phyloP scores from a whole-genome alignment of 2,888 invertebrate genomes.

The Lithophane semibrunnea region DNA sequence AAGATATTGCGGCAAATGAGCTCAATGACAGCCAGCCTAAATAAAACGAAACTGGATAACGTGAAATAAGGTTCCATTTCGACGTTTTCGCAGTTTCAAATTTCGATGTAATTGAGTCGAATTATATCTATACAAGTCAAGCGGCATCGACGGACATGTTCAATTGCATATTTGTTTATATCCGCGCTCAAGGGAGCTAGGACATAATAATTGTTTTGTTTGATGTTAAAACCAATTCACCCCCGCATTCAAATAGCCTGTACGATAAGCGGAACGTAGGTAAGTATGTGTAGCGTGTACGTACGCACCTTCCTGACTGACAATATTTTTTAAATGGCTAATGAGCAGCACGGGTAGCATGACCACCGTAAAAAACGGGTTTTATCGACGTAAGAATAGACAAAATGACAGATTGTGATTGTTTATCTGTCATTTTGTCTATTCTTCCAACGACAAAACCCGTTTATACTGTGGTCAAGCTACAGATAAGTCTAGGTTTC shows the following conservation, averaged over 20 bases:
- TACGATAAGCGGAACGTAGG: background rate
- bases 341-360: too few relatives aligned
- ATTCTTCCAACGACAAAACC: too few relatives aligned
- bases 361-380: too few relatives aligned
- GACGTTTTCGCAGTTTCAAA: constrained; percentile 34
- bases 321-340: background rate
- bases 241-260: background rate
- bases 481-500: background rate
- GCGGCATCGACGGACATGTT: constrained; percentile 16
- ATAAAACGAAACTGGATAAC: constrained; percentile 46
- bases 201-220: constrained; percentile 7
- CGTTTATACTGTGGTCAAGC: too few relatives aligned
- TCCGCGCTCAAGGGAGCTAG: constrained; percentile 1
- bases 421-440: too few relatives aligned
- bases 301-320: too few relatives aligned
- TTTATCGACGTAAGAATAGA: too few relatives aligned
- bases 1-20: constrained; percentile 14
- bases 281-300: background rate
- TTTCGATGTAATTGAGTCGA: constrained; percentile 43
- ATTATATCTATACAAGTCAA: constrained; percentile 15
- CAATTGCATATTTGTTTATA: constrained; percentile 24
- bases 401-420: too few relatives aligned
- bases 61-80: constrained; percentile 28
- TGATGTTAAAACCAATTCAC: background rate
- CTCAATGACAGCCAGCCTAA: constrained; percentile 19